Evolutionary conservation across 2,113 vertebrate genomes (phyloP).

Genomic region (Cyanoliseus patagonus): DNA sequence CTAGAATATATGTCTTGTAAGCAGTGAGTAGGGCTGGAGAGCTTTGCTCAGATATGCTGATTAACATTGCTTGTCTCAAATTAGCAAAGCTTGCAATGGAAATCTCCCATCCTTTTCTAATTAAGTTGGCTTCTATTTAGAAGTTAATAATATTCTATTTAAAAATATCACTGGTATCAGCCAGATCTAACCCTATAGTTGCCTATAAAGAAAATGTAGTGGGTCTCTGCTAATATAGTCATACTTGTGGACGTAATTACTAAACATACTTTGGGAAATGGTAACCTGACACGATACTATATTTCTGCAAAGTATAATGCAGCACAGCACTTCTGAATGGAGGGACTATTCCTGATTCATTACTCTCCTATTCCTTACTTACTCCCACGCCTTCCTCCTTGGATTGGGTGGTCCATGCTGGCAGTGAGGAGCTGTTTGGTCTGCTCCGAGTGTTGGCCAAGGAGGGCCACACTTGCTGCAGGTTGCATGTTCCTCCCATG

Average conservation of each 20-base stretch:
- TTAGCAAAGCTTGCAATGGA: not conserved
- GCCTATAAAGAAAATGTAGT: not conserved
- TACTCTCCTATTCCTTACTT: not conserved
- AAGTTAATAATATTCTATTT: not conserved
- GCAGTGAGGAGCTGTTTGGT: not conserved
- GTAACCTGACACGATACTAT: not conserved
- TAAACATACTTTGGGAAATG: not conserved
- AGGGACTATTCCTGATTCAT: not conserved
- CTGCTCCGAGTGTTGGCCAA: not conserved
- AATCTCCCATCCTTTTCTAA: slow-evolving; percentile 2
- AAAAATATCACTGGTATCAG: not conserved
- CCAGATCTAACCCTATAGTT: not conserved
- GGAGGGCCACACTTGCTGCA: not conserved
- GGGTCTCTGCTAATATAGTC: not conserved
- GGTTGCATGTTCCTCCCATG: not conserved
- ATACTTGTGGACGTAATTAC: not conserved
- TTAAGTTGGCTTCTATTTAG: not conserved
- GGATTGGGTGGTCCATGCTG: not conserved
- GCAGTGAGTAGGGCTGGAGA: not conserved
- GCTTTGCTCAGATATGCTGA: not conserved
- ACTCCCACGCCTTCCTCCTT: not conserved
- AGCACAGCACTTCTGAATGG: not conserved
- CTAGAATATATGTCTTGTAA: not conserved
- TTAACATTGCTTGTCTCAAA: not conserved
- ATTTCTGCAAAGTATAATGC: not conserved